Evolutionary conservation across 2,113 vertebrate species (phyloP), one percentile per base, ranked within the genome.

Genomic region (Epinephelus lanceolatus): DNA sequence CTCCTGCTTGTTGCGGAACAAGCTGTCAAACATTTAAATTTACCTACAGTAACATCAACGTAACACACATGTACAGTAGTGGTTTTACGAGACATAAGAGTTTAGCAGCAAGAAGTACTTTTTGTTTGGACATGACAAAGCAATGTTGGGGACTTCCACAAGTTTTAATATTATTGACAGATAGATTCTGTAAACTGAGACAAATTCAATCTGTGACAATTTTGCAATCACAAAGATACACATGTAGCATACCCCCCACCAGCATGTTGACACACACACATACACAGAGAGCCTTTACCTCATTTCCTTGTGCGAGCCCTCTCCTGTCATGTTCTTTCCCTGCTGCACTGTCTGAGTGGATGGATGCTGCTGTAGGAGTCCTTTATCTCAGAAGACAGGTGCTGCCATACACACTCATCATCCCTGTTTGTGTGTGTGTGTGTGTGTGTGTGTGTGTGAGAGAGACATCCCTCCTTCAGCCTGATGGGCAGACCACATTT

Each of bases 351-450:
- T 89, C 73, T 81, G 80, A 78, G 82, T 62, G 89, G 92, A 90
- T 78, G 72, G 85, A 88, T 88, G 82, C 88, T 37, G 30, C 84
- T 80, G 86, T 60, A 62, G 62, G 71, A 86, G 82, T 86, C 76
- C 84, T 92, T 93, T 91, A 92, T 94, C 91, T 92, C 87, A 77
- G 81, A 86, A 86, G 89, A 92, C 93, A 94, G 92, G 88, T 90
- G 90, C 78, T 87, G 80, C 80, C 81, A 62, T 40, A 78, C 82
- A 81, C 84, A 78, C 12, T 51, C 82, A 61, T 69, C 82, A 61
- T 69, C 52, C 68, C 47, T 76, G 49, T 30, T 0, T 40, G 6
- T 75, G 68, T 71, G 61, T 60, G 49, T 75, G 76, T 66, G 57
- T 47, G 67, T 66, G 52, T 70, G 40, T 65, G 37, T 21, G 52